Percentiles rank a stretch among this genome's conserved stretches.
Conservation (phyloP, 2,113 vertebrate species). For the Sceloporus undulatus region DNA sequence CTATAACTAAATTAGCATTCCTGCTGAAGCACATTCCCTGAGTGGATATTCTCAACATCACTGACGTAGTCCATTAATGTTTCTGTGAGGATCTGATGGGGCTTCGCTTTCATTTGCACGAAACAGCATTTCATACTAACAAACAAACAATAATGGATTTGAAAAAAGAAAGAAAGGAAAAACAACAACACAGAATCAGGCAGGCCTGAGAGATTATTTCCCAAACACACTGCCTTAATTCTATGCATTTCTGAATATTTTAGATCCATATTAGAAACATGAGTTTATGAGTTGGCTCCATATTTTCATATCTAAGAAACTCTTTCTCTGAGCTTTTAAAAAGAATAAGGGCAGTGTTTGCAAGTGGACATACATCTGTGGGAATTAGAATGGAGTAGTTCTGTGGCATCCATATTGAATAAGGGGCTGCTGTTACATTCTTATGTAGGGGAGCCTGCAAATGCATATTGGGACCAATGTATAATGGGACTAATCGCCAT, state of each 20-base stretch:
- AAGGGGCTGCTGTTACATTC: no score
- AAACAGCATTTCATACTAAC: slow-evolving; percentile 62
- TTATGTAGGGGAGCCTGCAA: no score
- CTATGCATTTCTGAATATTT: slow-evolving; percentile 45
- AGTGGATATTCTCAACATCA: slow-evolving; percentile 62
- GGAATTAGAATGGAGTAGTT: no score
- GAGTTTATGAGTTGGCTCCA: slow-evolving; percentile 48
- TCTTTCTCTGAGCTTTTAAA: neutral
- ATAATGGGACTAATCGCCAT: no score
- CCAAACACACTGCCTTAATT: neutral
- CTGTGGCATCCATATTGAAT: no score
- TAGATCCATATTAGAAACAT: slow-evolving; percentile 46
- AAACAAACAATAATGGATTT: slow-evolving; percentile 36
- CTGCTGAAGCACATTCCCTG: slow-evolving; percentile 70
- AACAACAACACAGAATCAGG: slow-evolving; percentile 8
- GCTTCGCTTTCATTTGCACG: slow-evolving; percentile 66
- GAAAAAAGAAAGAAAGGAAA: neutral
- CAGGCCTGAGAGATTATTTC: slow-evolving; percentile 16
- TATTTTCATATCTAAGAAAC: neutral
- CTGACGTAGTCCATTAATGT: slow-evolving; percentile 67
- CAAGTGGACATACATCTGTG: no score
- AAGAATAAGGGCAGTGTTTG: neutral
- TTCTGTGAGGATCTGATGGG: slow-evolving; percentile 64
- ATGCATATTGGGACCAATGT: no score
- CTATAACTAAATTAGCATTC: slow-evolving; percentile 75